A percentile compares a stretch with the other conserved stretches of the same genome.
phyloP scores from a whole-genome alignment of 2,113 vertebrate species.

The Pedetes capensis region DNA sequence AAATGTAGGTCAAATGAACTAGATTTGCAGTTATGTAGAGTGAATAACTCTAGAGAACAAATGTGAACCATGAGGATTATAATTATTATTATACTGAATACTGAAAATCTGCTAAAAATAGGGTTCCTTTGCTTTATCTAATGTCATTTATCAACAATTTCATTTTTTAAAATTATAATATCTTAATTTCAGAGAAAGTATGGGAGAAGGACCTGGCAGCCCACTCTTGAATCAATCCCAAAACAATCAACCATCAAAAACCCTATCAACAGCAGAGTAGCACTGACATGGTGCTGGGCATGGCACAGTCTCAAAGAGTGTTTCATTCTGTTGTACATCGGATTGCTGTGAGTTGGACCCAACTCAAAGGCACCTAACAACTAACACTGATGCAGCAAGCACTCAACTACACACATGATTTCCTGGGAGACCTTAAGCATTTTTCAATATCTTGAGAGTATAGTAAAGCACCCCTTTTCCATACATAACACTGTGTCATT shows the following conservation, averaged over 20 bases:
- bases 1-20: not conserved
- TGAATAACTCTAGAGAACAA: not conserved
- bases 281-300: too few species aligned
- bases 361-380: too few species aligned
- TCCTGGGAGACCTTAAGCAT: not conserved
- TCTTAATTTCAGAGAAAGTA: not conserved
- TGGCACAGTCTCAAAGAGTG: too few species aligned
- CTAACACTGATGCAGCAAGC: not conserved
- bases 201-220: too few species aligned
- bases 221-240: too few species aligned
- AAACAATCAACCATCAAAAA: too few species aligned
- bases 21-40: not conserved
- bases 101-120: not conserved
- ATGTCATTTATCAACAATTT: not conserved
- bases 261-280: too few species aligned
- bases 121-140: not conserved
- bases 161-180: not conserved
- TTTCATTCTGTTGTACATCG: too few species aligned
- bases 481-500: not conserved
- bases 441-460: not conserved
- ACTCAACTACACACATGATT: not conserved
- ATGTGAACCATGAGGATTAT: not conserved
- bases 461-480: not conserved
- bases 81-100: not conserved
- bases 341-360: too few species aligned